phyloP scores from a whole-genome alignment of 37 sponge, comb jelly and placozoan species.

The Spongia lamella region DNA sequence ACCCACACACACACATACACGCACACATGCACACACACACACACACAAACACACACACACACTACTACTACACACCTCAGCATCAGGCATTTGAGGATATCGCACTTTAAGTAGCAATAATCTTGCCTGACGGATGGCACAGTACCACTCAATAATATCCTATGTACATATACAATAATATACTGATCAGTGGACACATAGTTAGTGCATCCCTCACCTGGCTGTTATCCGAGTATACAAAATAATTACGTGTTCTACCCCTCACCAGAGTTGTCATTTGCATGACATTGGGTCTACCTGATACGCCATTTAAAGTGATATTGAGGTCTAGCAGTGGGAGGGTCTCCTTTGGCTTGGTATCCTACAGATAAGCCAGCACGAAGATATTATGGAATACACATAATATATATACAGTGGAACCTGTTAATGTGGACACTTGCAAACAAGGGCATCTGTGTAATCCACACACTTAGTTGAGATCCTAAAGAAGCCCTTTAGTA shows the following conservation, averaged over 20 bases:
- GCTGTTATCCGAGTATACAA: conserved; percentile 67
- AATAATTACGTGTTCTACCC: conserved; percentile 74
- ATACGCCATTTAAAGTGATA: conserved; percentile 65
- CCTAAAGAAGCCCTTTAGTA: neutral
- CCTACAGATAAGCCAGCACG: conserved; percentile 10
- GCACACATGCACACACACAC: conserved; percentile 9
- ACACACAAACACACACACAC: conserved; percentile 16
- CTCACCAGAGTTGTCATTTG: conserved; percentile 71
- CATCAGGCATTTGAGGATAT: conserved; percentile 20
- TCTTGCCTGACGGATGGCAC: conserved; percentile 66
- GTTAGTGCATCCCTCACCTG: conserved; percentile 37
- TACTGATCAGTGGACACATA: neutral
- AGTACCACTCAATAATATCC: conserved; percentile 71
- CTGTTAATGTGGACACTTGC: too few relatives aligned
- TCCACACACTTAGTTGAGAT: too few relatives aligned
- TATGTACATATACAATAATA: conserved; percentile 11
- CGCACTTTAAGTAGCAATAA: conserved; percentile 26
- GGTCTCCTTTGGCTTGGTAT: conserved; percentile 42
- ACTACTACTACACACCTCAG: conserved; percentile 27
- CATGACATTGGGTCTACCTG: conserved; percentile 78
- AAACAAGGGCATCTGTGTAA: too few relatives aligned
- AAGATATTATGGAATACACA: too few relatives aligned
- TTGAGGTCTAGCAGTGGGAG: conserved; percentile 60
- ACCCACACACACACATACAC: conserved; percentile 5
- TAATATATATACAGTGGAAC: too few relatives aligned